Evolutionary conservation across 2,888 invertebrate species (phyloP).

Genomic region (Spodoptera exigua): DNA sequence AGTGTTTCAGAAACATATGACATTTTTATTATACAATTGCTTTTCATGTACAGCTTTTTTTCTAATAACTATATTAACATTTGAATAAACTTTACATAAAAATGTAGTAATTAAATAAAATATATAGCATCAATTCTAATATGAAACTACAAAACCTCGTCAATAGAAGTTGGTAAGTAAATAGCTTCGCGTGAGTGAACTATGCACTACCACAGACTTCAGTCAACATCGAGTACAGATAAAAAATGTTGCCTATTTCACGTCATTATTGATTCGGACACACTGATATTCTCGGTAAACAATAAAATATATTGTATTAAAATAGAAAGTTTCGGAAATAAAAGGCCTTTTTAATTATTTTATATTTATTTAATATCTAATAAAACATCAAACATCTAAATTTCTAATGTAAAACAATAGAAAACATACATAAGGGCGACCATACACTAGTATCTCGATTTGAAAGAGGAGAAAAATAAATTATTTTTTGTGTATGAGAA

Average conservation of each 20-base stretch:
- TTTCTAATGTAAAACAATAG: constrained; percentile 1
- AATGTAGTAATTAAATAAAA: constrained; percentile 5
- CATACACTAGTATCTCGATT: neutral
- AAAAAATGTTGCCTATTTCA: neutral
- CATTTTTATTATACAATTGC: constrained; percentile 65
- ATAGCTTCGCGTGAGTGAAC: constrained; percentile 51
- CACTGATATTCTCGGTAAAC: constrained; percentile 7
- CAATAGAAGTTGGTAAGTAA: constrained; percentile 25
- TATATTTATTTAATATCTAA: constrained; percentile 18
- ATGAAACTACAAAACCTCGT: constrained; percentile 33
- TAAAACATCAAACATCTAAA: constrained; percentile 14
- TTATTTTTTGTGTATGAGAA: too few relatives aligned
- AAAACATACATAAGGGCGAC: neutral
- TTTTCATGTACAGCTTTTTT: constrained; percentile 7
- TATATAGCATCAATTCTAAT: constrained; percentile 16
- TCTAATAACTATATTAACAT: constrained; percentile 10
- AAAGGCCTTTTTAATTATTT: constrained; percentile 7
- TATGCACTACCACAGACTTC: constrained; percentile 29
- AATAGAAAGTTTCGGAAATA: neutral
- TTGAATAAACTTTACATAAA: constrained; percentile 13
- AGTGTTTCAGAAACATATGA: constrained; percentile 70
- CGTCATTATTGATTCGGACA: neutral
- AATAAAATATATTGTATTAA: neutral
- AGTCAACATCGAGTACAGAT: constrained; percentile 2
- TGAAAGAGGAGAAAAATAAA: too few relatives aligned